Percentiles rank a stretch among this genome's conserved stretches.
Conservation (phyloP, 2,113 vertebrate genomes). For the Tretioscincus oriximinensis region DNA sequence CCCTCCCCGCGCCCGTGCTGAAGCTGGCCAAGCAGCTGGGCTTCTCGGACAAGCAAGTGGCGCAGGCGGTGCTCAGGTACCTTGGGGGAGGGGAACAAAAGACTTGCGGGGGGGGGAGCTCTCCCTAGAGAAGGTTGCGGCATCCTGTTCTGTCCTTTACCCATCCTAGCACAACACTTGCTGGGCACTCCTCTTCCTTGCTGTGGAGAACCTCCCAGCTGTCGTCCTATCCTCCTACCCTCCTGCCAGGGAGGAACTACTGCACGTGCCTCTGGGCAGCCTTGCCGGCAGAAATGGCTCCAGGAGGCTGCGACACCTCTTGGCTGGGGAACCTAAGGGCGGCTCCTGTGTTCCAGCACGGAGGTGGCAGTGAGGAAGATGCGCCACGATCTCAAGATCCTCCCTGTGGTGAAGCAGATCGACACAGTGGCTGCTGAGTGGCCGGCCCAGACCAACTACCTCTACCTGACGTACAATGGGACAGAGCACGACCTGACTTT, state of each 20-base stretch:
- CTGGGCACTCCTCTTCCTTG: not conserved
- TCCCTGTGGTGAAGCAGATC: conserved; percentile 94
- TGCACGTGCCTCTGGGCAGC: too few species aligned
- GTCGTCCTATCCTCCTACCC: too few species aligned
- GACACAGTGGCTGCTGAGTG: conserved; percentile 96
- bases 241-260: too few species aligned
- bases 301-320: not conserved
- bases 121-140: too few species aligned
- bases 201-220: not conserved
- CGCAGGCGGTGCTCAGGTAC: conserved; percentile 89
- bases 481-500: conserved; percentile 84
- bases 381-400: conserved; percentile 86
- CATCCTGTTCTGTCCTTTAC: not conserved
- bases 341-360: conserved; percentile 73
- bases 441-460: conserved; percentile 94
- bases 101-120: not conserved
- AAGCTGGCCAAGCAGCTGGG: conserved; percentile 90
- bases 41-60: conserved; percentile 97
- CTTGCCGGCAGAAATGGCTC: not conserved
- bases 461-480: conserved; percentile 94
- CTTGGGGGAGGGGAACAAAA: not conserved
- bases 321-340: not conserved
- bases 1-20: conserved; percentile 80
- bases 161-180: not conserved
- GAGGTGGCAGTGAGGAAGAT: conserved; percentile 92